Evolutionary conservation across 2,797 vertebrate genomes (phyloP), one percentile per base, ranked within the genome.

Genomic region (Decapterus maruadsi): DNA sequence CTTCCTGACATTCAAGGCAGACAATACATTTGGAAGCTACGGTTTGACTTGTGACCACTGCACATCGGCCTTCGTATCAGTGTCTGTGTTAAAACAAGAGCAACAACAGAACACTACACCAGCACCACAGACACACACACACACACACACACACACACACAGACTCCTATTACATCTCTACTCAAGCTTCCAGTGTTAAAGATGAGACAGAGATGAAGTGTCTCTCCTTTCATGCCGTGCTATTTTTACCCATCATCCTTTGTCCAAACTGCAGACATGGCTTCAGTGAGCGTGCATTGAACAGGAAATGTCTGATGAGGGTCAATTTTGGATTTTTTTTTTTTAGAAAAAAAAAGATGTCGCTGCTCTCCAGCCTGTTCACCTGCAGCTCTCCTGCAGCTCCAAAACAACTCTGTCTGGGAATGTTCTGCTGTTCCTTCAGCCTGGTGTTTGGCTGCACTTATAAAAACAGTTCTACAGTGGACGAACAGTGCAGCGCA

Each of bases 91-190:
- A 34, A 64, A 77, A 40, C 61, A 70, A 54, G 20, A 81, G 70
- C 60, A 81, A 75, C 62, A 61, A 34, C 22, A 70, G 38, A 73
- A 71, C 58, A 76, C 60, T 6, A 75, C 57, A 75, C 75, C 60
- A 43, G 43, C 68, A 46, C 3, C 40, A 64, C 7, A 8, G 7
- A 36, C 34, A 1, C 31, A 34, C 31, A 34, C 31, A 34, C 31
- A 5, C 31, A 34, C 31, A 34, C 31, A 5, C 31, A 34, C 31
- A 34, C 31, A 34, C 60, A 63, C 73, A 75, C 65, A 65, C 31
- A 42, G 69, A 72, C 22, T 75, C 63, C 6, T 38, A 31, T 85
- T 72, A 69, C 75, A 56, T 29, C 54, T 55, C 42, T 53, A 20
- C 31, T 34, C 43, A 73, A 63, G 58, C 14, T 36, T 46, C 53